Evolutionary conservation across 2,888 invertebrate species (phyloP), one percentile per base, ranked within the genome.

Genomic region (Drosophila mimica): DNA sequence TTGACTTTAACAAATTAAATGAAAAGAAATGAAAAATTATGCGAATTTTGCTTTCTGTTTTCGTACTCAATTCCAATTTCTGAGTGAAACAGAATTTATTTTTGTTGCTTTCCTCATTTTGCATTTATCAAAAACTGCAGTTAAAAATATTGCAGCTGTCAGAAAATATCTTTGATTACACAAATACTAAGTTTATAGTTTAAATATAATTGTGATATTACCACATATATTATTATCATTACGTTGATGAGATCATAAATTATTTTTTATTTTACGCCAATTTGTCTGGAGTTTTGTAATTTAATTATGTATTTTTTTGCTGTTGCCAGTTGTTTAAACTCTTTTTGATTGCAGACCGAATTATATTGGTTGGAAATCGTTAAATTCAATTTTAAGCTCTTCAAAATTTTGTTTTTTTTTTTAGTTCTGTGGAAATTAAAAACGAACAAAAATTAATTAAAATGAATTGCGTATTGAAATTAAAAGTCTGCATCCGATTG

Each of bases 1-100:
- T 57, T 60, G 38, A 63, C 62, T 60, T 59, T 43, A 56, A 15
- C 31, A n/a, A 25, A n/a, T 40, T 9, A 15, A 52, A 28, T 25
- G 3, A 25, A 15, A 25, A 25, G 8, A n/a, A 43, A 40, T 20
- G 4, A 40, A n/a, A 71, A 59, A 65, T 70, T 28, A 20, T 52
- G n/a, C 28, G 25, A 53, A 48, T 43, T 25, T 65, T 15, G n/a
- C 28, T 65, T 15, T 3, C 33, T 34, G 17, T 28, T 60, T 60
- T 31, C 28, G n/a, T 15, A 15, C 20, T 46, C 20, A 46, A 7
- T 7, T 25, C 38, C 8, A 38, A 36, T 36, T 4, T 34, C 4
- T 5, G 4, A 15, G 15, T 36, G 36, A 13, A 13, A 4, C 17
- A 38, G 17, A 8, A 36, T 9, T 15, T 36, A 20, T 28, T 17